A percentile compares a stretch with the other conserved stretches of the same genome.
phyloP scores from a whole-genome alignment of 2,113 vertebrate genomes.

The Mixornis gularis region DNA sequence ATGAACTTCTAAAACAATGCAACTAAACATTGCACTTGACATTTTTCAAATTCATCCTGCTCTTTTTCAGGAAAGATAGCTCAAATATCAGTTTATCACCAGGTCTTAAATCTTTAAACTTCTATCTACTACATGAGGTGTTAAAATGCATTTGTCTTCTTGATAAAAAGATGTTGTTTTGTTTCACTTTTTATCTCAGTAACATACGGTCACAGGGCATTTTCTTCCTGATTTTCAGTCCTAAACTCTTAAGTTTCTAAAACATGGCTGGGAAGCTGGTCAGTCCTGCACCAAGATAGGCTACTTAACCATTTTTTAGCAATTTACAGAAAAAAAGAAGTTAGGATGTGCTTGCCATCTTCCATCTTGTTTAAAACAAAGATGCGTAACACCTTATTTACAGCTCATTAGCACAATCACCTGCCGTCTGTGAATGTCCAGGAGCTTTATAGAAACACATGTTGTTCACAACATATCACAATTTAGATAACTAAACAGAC shows the following conservation, averaged over 20 bases:
- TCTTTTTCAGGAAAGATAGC: neutral
- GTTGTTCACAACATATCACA: neutral
- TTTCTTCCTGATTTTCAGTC: neutral
- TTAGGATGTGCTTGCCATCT: neutral
- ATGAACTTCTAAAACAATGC: neutral
- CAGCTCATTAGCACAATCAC: neutral
- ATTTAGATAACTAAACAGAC: neutral
- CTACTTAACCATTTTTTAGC: neutral
- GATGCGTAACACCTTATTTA: rapidly evolving
- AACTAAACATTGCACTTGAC: neutral
- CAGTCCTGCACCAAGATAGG: neutral
- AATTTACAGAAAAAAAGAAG: neutral
- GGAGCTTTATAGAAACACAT: neutral
- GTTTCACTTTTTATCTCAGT: neutral
- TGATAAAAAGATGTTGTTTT: neutral
- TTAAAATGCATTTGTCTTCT: neutral
- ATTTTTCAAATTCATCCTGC: neutral
- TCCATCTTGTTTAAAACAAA: neutral
- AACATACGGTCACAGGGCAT: neutral
- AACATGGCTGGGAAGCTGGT: neutral
- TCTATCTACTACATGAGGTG: neutral
- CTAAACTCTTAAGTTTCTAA: neutral
- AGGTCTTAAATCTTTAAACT: neutral
- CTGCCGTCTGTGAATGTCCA: rapidly evolving
- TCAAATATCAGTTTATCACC: neutral